Conservation (phyloP, 2,797 vertebrate species). For the Menidia menidia region DNA sequence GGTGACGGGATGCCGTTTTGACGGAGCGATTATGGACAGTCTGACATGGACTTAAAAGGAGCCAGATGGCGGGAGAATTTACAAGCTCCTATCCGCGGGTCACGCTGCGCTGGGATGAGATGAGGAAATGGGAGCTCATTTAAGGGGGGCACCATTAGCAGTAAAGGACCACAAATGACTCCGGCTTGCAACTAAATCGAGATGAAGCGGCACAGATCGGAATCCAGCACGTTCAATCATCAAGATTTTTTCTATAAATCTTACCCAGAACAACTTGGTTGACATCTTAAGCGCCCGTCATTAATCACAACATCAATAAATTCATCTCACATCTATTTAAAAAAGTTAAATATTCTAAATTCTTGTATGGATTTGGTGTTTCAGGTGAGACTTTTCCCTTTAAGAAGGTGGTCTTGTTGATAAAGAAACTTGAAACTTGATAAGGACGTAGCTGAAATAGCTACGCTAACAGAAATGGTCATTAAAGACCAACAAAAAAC, state of each 20-base stretch:
- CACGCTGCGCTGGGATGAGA: slow-evolving; percentile 68
- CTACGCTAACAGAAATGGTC: no score
- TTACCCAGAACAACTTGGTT: slow-evolving; percentile 2
- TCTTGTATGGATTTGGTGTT: no score
- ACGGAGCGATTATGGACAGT: slow-evolving; percentile 76
- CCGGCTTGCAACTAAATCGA: slow-evolving; percentile 62
- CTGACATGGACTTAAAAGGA: slow-evolving; percentile 76
- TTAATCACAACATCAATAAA: no score
- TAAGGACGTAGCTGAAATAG: no score
- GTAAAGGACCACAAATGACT: slow-evolving; percentile 69
- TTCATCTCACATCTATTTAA: no score
- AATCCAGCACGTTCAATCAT: slow-evolving; percentile 29
- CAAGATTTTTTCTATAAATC: slow-evolving; percentile 28
- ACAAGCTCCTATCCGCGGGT: slow-evolving; percentile 66
- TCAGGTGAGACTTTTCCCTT: no score
- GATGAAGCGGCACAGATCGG: slow-evolving; percentile 27
- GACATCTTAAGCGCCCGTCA: neutral
- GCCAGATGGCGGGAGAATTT: slow-evolving; percentile 72
- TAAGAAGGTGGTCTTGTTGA: no score
- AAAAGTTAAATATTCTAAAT: no score
- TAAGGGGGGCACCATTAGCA: slow-evolving; percentile 64
- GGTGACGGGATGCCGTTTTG: slow-evolving; percentile 76
- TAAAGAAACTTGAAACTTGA: no score
- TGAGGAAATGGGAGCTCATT: slow-evolving; percentile 77
- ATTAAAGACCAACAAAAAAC: no score